Percentiles rank a stretch among this genome's conserved stretches.
Conservation (phyloP, 2,888 invertebrate genomes). For the Drosophila rellima region DNA sequence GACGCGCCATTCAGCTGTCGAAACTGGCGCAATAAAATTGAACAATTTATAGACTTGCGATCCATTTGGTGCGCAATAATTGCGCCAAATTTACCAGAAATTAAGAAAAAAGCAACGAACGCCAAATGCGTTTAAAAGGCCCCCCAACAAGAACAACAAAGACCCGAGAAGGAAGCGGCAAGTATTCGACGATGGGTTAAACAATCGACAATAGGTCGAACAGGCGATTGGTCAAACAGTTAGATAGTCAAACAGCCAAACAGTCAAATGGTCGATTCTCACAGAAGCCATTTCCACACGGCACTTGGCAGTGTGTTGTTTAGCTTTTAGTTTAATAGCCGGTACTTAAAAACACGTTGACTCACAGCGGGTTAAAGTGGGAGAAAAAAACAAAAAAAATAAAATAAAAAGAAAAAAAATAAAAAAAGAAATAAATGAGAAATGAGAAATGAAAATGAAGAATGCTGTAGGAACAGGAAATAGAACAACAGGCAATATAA, state of each 20-base stretch:
- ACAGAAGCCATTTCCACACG: slow-evolving; percentile 57
- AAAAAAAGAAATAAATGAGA: not conserved
- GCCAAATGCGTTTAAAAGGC: slow-evolving; percentile 40
- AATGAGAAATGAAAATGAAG: not conserved
- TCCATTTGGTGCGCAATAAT: slow-evolving; percentile 78
- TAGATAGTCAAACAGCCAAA: not conserved
- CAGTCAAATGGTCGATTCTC: slow-evolving; percentile 5
- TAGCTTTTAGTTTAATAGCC: slow-evolving; percentile 78
- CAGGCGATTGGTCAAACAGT: not conserved
- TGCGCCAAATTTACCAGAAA: slow-evolving; percentile 74
- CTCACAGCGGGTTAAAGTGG: slow-evolving; percentile 48
- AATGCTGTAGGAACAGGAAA: slow-evolving; percentile 36
- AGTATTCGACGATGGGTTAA: not conserved
- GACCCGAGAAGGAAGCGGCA: slow-evolving; percentile 8
- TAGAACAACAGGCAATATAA: slow-evolving; percentile 27
- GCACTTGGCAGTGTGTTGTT: slow-evolving; percentile 63
- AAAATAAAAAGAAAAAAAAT: too few species aligned
- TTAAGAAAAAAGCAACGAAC: slow-evolving; percentile 39
- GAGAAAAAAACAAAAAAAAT: slow-evolving; percentile 9
- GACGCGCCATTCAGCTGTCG: slow-evolving; percentile 82
- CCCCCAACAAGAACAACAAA: slow-evolving; percentile 31
- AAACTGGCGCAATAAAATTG: slow-evolving; percentile 82
- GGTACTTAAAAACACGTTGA: slow-evolving; percentile 78
- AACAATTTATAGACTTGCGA: slow-evolving; percentile 82
- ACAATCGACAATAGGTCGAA: slow-evolving; percentile 8